Conservation (phyloP, 2,113 vertebrate genomes). For the Propithecus coquereli region DNA sequence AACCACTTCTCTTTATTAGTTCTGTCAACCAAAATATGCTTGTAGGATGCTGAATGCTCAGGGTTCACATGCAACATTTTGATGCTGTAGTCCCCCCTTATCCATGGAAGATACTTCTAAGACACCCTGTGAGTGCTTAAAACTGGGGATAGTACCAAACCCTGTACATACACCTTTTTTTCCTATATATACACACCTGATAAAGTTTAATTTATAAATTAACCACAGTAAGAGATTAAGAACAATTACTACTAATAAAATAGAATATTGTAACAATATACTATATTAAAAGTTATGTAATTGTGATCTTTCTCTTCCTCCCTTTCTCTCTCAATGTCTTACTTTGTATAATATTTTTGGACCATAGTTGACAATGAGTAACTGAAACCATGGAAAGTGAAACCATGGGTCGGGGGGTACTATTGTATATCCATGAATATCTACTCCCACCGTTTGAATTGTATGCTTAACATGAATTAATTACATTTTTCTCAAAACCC, state of each 20-base stretch:
- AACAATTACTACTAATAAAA: background rate
- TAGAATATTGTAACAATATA: background rate
- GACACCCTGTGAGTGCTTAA: background rate
- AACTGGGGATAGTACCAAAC: background rate
- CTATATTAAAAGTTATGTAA: background rate
- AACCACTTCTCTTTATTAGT: background rate
- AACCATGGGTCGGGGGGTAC: background rate
- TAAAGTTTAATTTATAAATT: background rate
- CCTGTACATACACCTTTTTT: background rate
- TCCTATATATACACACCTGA: background rate
- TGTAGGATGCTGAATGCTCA: background rate
- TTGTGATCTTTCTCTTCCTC: background rate
- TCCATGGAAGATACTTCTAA: background rate
- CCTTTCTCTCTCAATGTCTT: no score
- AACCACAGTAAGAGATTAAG: background rate
- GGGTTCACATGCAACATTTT: background rate
- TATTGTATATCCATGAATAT: background rate
- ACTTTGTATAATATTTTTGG: background rate
- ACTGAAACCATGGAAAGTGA: background rate
- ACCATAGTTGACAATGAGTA: background rate
- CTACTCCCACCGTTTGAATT: background rate
- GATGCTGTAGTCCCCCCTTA: background rate
- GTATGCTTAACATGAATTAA: background rate
- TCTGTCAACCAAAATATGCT: background rate
- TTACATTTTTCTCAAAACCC: background rate